Percentiles rank a stretch among this genome's conserved stretches.
phyloP scores from a whole-genome alignment of 2,888 invertebrate genomes.

The Neocrepidodera transversa region DNA sequence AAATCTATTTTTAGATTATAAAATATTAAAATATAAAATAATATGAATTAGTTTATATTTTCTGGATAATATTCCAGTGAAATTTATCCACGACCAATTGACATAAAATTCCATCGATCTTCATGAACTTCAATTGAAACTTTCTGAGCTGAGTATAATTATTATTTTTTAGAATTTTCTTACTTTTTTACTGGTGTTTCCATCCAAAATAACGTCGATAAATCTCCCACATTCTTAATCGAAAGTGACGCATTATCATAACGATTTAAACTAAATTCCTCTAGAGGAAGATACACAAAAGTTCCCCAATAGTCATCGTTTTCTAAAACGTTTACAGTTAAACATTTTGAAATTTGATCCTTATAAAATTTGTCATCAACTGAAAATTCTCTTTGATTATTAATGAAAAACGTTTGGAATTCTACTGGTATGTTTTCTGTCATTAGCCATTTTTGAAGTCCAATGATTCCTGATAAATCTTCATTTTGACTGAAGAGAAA shows the following conservation, averaged over 20 bases:
- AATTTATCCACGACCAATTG: too few species aligned
- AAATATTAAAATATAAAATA: too few species aligned
- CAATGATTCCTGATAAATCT: slow-evolving; percentile 41
- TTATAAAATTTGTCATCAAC: slow-evolving; percentile 37
- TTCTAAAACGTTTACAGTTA: slow-evolving; percentile 42
- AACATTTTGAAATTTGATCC: slow-evolving; percentile 40
- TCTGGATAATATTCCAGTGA: too few species aligned
- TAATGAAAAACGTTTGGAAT: slow-evolving; percentile 38
- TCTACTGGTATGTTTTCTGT: slow-evolving; percentile 31
- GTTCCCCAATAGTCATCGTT: slow-evolving; percentile 47
- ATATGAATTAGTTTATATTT: too few species aligned
- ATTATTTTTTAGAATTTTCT: too few species aligned
- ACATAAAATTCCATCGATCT: too few species aligned
- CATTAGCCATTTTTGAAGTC: slow-evolving; percentile 41
- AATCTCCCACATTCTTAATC: slow-evolving; percentile 67
- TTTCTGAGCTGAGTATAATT: too few species aligned
- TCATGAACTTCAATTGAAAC: too few species aligned
- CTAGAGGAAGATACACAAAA: slow-evolving; percentile 37
- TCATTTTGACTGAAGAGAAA: slow-evolving; percentile 35
- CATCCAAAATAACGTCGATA: slow-evolving; percentile 81
- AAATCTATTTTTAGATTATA: too few species aligned
- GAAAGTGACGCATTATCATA: slow-evolving; percentile 59
- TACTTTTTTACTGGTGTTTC: slow-evolving; percentile 71
- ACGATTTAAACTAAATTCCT: slow-evolving; percentile 25
- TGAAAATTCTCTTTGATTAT: slow-evolving; percentile 39